phyloP scores from a whole-genome alignment of 2,888 invertebrate species.

The Xiphydria camelus region DNA sequence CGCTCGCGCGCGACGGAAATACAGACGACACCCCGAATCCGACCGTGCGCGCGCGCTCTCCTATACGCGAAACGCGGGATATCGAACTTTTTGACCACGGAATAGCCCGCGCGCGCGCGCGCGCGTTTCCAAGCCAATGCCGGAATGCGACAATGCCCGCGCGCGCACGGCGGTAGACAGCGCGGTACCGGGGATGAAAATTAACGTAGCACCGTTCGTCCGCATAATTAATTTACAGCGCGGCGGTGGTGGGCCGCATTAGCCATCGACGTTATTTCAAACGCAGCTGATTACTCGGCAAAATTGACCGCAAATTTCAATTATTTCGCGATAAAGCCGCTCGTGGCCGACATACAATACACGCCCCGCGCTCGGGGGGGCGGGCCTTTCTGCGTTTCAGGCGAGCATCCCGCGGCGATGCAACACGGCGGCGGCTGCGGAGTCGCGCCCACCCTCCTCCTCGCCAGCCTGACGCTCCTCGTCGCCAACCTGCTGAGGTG shows the following conservation, averaged over 20 bases:
- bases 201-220: conserved; percentile 46
- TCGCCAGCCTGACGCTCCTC: conserved; percentile 45
- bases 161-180: no score
- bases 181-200: conserved; percentile 40
- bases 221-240: conserved; percentile 51
- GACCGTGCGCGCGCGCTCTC: background rate
- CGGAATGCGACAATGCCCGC: no score
- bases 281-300: conserved; percentile 48
- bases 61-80: background rate
- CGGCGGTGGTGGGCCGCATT: conserved; percentile 28
- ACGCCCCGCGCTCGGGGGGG: background rate
- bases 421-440: conserved; percentile 61
- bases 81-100: no score
- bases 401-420: conserved; percentile 86
- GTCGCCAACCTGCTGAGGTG: conserved; percentile 53
- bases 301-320: conserved; percentile 54
- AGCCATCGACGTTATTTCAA: conserved; percentile 49
- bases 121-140: no score
- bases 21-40: no score
- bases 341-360: background rate
- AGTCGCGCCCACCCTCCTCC: conserved; percentile 45
- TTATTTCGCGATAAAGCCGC: conserved; percentile 48
- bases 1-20: no score
- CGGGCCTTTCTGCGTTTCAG: conserved; percentile 59
- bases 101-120: no score